Evolutionary conservation across 2,888 invertebrate species (phyloP).

Genomic region (Lysandra bellargus): DNA sequence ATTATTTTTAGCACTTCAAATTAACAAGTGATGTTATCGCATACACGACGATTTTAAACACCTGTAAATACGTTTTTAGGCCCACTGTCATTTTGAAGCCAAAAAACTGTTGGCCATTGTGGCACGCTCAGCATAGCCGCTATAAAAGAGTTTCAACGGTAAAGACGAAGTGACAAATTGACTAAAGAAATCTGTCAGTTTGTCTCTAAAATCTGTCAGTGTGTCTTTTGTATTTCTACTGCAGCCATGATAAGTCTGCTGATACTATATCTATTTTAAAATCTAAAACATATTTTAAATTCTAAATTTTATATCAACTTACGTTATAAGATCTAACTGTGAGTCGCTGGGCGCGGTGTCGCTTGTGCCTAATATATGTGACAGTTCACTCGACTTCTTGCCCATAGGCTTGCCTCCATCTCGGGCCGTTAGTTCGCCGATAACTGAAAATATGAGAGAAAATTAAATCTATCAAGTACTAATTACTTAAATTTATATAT

Average conservation of each 20-base stretch:
- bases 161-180: neutral
- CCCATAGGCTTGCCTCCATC: constrained; percentile 82
- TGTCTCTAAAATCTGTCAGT: neutral
- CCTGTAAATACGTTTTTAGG: neutral
- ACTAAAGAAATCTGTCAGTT: neutral
- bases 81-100: neutral
- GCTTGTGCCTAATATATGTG: constrained; percentile 94
- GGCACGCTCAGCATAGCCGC: neutral
- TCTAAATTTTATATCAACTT: constrained; percentile 46
- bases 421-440: constrained; percentile 90
- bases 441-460: constrained; percentile 70
- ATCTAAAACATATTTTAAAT: neutral
- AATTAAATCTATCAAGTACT: neutral
- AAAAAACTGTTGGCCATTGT: neutral
- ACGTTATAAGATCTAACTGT: constrained; percentile 86
- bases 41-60: neutral
- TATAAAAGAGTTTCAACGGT: no score
- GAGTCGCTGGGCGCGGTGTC: constrained; percentile 88
- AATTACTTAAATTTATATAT: neutral
- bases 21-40: neutral
- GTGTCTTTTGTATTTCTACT: neutral
- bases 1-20: no score
- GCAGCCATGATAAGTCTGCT: neutral
- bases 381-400: constrained; percentile 88
- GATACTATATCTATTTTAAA: neutral